Percentiles rank a stretch among this genome's conserved stretches.
Conservation (phyloP, 2,113 vertebrate genomes). For the Prochilodus magdalenae region DNA sequence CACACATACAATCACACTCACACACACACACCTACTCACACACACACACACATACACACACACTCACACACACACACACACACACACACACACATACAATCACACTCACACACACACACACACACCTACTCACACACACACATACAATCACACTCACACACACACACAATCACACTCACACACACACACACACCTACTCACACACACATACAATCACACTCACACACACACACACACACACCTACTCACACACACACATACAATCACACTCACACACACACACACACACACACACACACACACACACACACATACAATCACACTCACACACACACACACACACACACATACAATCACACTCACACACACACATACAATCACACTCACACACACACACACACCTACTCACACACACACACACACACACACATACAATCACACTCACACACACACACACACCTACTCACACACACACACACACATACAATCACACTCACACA, state of each 20-base stretch:
- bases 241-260: not conserved
- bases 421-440: not conserved
- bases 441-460: not conserved
- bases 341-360: not conserved
- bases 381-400: not conserved
- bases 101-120: not conserved
- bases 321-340: no score
- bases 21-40: not conserved
- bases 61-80: no score
- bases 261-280: not conserved
- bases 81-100: not conserved
- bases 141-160: no score
- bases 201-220: no score
- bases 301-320: not conserved
- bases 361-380: not conserved
- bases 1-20: no score
- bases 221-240: not conserved
- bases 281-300: not conserved
- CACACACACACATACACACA: not conserved
- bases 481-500: not conserved
- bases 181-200: not conserved
- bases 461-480: slow-evolving; percentile 10
- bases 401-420: not conserved
- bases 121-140: not conserved
- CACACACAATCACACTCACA: not conserved